Percentiles rank a stretch among this genome's conserved stretches.
These are phyloP conservation scores for Tipula helvola DNA, from an alignment of 2,888 invertebrate species.

Conservation along the genomic window DNA sequence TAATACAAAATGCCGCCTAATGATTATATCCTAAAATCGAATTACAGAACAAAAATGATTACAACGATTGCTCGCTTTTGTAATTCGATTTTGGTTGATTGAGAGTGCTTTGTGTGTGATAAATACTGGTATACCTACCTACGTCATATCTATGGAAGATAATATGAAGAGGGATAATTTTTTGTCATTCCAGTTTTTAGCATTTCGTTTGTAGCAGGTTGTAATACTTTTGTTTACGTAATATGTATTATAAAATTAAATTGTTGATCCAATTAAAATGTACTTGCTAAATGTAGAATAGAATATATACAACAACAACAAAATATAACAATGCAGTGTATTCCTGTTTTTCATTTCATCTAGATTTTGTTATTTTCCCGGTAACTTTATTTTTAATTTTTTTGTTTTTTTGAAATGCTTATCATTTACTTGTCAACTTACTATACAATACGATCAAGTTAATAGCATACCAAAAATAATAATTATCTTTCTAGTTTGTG, in stretches of 20 bases:
- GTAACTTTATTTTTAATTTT: not conserved
- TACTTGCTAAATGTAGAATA: not conserved
- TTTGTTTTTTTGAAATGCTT: not conserved
- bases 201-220: not conserved
- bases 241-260: not conserved
- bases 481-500: too few species aligned
- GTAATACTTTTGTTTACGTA: not conserved
- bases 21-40: not conserved
- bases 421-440: not conserved
- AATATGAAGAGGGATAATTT: not conserved
- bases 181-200: not conserved
- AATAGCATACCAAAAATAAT: too few species aligned
- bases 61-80: not conserved
- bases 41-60: not conserved
- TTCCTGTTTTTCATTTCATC: not conserved
- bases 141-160: not conserved
- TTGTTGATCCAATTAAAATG: not conserved
- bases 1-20: not conserved
- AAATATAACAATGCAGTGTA: not conserved
- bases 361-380: not conserved
- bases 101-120: not conserved
- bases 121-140: not conserved
- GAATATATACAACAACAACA: not conserved
- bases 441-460: not conserved
- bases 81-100: not conserved